A percentile compares a stretch with the other conserved stretches of the same genome.
phyloP scores from a whole-genome alignment of 2,797 vertebrate genomes.

The Iguana delicatissima region DNA sequence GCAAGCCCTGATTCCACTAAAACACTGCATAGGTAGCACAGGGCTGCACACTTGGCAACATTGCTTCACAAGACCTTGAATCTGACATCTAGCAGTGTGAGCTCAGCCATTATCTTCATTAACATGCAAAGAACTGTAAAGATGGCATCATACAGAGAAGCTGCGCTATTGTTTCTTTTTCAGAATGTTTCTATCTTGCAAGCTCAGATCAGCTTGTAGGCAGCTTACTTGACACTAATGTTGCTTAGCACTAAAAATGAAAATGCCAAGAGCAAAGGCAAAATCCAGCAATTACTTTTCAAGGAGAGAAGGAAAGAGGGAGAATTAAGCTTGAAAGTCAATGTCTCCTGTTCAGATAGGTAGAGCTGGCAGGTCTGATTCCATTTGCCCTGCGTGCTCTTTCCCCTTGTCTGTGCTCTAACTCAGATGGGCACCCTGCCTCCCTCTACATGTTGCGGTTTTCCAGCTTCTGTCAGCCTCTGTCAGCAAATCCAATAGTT shows the following conservation, averaged over 20 bases:
- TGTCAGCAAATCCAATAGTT: background rate
- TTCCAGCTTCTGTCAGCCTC: background rate
- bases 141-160: background rate
- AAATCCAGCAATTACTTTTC: background rate
- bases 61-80: background rate
- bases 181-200: background rate
- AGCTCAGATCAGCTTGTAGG: background rate
- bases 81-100: background rate
- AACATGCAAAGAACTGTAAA: background rate
- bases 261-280: background rate
- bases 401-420: background rate
- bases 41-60: background rate
- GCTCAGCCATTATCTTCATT: background rate
- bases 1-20: background rate
- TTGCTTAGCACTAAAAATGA: background rate
- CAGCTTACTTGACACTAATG: background rate
- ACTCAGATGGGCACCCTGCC: too few species aligned
- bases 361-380: background rate
- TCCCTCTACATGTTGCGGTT: background rate
- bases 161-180: background rate
- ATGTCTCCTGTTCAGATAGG: background rate
- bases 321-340: background rate
- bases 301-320: background rate
- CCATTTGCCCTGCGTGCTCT: background rate
- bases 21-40: too few species aligned